Base-by-base conservation (phyloP, 2,113 vertebrate genomes). In the Charina bottae region DNA sequence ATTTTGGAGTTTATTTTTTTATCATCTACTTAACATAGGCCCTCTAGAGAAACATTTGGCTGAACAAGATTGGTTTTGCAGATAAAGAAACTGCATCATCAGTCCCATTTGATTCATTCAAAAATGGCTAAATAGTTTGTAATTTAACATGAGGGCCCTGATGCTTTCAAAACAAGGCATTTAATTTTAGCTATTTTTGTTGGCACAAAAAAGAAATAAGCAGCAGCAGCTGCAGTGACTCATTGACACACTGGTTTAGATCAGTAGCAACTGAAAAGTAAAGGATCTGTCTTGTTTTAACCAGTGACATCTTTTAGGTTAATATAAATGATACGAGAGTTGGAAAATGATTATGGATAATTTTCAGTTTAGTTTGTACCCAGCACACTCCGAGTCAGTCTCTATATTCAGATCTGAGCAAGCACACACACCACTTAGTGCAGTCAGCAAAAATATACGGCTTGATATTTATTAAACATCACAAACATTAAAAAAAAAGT, bases 101-200 rank as follows among this genome's bases (percentile, higher is more conserved):
- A 94, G 0, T 95, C 90, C 87, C 84, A 95, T 92, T 96, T 96
- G 95, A 96, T 96, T 97, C 97, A 94, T 87, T 95, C 64, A 93
- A 94, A 94, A 96, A 93, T 92, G 88, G 94, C 90, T 94, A 94
- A 93, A 94, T 92, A 37, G 91, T 85, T 92, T 93, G 46, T 96
- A 96, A 94, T 96, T 97, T 96, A 93, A 94, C 96, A 96, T 84
- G 59, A 89, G 42, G 92, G 90, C 1, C 87, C 90, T 95, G 96
- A 95, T 91, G 87, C 94, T 95, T 95, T 92, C 92, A 94, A 95
- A 97, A 94, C 87, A 96, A 96, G 95, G 92, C 92, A 94, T 93
- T 97, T 97, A 95, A 96, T 95, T 97, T 97, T 94, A 94, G 93
- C 85, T 97, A 87, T 49, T 94, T 93, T 96, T 96, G n/a, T 92